Evolutionary conservation across 1,140 invertebrate genomes (phyloP), one percentile per base, ranked within the genome.

Genomic region (Cardiocondyla obscurior): DNA sequence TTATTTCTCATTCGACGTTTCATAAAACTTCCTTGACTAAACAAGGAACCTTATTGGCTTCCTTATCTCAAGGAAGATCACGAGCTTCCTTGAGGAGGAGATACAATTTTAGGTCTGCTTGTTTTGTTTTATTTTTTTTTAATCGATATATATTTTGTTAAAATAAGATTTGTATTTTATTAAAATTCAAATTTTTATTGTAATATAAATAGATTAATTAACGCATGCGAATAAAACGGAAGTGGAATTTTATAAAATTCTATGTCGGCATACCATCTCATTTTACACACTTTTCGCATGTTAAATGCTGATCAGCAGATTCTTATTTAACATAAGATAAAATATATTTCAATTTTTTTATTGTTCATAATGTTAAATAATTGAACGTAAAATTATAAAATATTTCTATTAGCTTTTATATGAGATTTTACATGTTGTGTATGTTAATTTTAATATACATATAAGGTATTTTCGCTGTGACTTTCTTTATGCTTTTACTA

Each of bases 271-370:
- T 2, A 12, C 5, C 16, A 19, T 49, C 73, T 76, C 30, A 14
- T 64, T 25, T 76, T 76, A 76, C 42, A 39, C 30, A 28, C 39
- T 33, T 74, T 76, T 7, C 33, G 33, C 10, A 30, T 49, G 44
- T 19, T 73, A 57, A 19, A 22, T 2, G 8, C 28, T 76, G 58
- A 64, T 76, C 28, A 73, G 39, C 57, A 64, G 28, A 8, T 64
- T 28, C 33, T 64, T 4, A 36, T 2, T 62, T 33, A 16, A 3
- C 19, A 22, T 58, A 12, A n/a, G n/a, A n/a, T n/a, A n/a, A 1
- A 25, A 72, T 51, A 39, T 1, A 22, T 39, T 62, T 6, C 10
- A 7, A 44, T 60, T 57, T 5, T 0, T 12, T 58, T 2, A n/a
- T 70, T 2, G 10, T 39, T 25, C 8, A 8, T 58, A 69, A 33